Conservation (phyloP, 2,888 invertebrate species). For the Chorisops tibialis region DNA sequence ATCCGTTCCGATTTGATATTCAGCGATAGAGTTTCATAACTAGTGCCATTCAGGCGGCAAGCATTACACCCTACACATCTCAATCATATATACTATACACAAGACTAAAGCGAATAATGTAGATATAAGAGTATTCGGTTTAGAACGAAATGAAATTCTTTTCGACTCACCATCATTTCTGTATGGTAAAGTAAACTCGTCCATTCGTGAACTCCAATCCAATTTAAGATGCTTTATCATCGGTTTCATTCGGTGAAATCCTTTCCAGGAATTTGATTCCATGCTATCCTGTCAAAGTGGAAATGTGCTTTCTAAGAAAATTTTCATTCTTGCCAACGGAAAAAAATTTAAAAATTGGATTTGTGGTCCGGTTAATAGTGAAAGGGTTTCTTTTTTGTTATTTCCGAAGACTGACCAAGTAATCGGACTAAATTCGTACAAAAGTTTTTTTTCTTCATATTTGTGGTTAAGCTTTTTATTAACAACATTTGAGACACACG, state of each 20-base stretch:
- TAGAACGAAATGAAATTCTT: slow-evolving; percentile 17
- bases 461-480: no score
- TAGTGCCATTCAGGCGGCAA: no score
- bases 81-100: no score
- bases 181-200: slow-evolving; percentile 10
- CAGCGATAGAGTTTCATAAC: no score
- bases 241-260: slow-evolving; percentile 13
- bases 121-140: slow-evolving; percentile 7
- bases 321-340: slow-evolving; percentile 11
- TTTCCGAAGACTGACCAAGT: no score
- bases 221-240: slow-evolving; percentile 21
- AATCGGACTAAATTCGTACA: no score
- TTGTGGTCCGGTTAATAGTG: slow-evolving; percentile 14
- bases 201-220: slow-evolving; percentile 23
- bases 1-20: no score
- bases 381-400: slow-evolving; percentile 16
- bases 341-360: slow-evolving; percentile 17
- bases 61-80: no score
- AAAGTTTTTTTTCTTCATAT: no score
- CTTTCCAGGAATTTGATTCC: slow-evolving; percentile 2
- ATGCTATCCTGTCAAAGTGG: slow-evolving; percentile 6
- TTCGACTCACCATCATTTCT: slow-evolving; percentile 11
- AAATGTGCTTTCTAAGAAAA: slow-evolving; percentile 15
- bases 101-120: no score
- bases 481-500: no score